Evolutionary conservation across 2,888 invertebrate genomes (phyloP), one percentile per base, ranked within the genome.

Genomic region (Thereva unica): DNA sequence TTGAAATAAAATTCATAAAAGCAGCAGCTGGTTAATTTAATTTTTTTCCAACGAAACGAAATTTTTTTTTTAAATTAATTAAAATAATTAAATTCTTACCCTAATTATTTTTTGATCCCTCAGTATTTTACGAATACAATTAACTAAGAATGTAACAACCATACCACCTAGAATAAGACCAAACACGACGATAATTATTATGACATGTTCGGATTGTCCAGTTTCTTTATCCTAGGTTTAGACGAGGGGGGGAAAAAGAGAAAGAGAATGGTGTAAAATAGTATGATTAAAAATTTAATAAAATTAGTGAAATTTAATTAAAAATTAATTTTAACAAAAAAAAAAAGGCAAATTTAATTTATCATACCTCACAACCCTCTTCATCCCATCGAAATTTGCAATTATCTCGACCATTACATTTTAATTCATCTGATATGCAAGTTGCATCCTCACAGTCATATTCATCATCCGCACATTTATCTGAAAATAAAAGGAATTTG

Each of bases 401-500:
- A 80, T 96, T 92, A 63, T 85, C 85, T 45, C 85, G 83, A 0
- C 82, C 77, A 77, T 96, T 91, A 78, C 97, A 97, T 66, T 78
- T 82, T 42, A 96, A 83, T 0, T 78, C 74, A 0, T 71, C 72
- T 41, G 87, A 85, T 70, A 97, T 95, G 81, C 97, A 97, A 0
- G 91, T 92, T 64, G 88, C 87, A 78, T 95, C 95, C 73, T 92
- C 91, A 76, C 95, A 95, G 79, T 93, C 90, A 75, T 90, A 93
- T 74, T 94, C 93, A 0, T 78, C 82, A 0, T 76, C 78, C 71
- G 87, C 84, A 44, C 81, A 85, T 54, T 42, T 72, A 70, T 52
- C 10, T 66, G 35, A 8, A 41, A 37, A 5, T 37, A 40, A 8
- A 40, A 49, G 47, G 42, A 9, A 10, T 37, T 64, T 41, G 52